Conservation (phyloP, 2,113 vertebrate species). For the Ploceus nigricollis region DNA sequence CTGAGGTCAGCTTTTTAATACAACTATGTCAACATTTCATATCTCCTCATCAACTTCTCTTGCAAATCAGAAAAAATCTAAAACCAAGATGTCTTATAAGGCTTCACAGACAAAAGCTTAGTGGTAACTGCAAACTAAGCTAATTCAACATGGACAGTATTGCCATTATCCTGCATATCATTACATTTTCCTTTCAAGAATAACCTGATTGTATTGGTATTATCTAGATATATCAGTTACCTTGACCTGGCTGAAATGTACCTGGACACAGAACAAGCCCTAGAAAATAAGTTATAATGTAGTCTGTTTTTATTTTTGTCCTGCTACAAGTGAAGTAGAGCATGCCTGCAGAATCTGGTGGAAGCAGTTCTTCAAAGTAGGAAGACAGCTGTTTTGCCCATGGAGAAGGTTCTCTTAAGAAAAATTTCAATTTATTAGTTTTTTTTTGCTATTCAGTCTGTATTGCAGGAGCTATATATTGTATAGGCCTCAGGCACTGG, state of each 20-base stretch:
- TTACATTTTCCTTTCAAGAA: neutral
- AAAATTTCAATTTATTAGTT: neutral
- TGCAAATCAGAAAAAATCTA: neutral
- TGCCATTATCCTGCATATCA: neutral
- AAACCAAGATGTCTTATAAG: neutral
- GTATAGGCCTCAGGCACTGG: neutral
- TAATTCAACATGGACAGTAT: neutral
- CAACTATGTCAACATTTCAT: neutral
- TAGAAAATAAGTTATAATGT: neutral
- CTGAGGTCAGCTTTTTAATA: neutral
- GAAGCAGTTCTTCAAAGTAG: neutral
- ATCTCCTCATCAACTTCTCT: neutral
- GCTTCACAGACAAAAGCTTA: neutral
- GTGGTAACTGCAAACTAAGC: neutral
- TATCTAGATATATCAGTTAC: neutral
- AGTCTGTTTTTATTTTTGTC: neutral
- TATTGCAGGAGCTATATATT: neutral
- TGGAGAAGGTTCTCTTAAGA: neutral
- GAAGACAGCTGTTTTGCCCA: neutral
- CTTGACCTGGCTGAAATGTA: neutral
- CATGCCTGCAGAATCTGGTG: neutral
- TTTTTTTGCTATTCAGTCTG: neutral
- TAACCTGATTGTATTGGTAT: neutral
- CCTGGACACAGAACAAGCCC: neutral
- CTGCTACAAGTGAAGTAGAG: neutral